Percentiles rank a stretch among this genome's conserved stretches.
Evolutionary conservation across 2,888 invertebrate species (phyloP).

Genomic region (Teinopalpus imperialis): DNA sequence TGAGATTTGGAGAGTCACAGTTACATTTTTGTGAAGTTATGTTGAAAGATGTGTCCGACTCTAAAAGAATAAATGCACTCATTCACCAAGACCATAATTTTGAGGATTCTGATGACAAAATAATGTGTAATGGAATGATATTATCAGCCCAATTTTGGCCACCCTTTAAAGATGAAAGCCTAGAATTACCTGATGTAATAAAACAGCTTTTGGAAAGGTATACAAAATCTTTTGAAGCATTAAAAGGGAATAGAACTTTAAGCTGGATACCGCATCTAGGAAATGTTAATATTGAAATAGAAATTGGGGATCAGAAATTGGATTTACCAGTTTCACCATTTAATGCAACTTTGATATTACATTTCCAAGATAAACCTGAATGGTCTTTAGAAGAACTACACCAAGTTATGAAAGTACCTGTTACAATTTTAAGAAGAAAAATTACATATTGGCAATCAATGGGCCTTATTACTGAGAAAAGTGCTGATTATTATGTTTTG

Average conservation of each 20-base stretch:
- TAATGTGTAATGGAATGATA: conserved; percentile 87
- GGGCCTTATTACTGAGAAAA: conserved; percentile 90
- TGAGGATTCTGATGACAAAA: conserved; percentile 58
- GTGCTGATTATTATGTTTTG: conserved; percentile 87
- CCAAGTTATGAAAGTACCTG: conserved; percentile 92
- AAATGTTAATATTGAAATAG: conserved; percentile 94
- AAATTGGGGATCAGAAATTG: conserved; percentile 90
- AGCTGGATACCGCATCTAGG: conserved; percentile 97
- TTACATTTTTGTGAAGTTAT: conserved; percentile 99
- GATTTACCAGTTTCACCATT: conserved; percentile 94
- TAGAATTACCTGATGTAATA: conserved; percentile 91
- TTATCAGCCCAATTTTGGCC: conserved; percentile 99
- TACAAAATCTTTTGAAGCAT: conserved; percentile 93
- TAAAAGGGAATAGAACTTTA: conserved; percentile 95
- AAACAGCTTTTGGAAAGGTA: conserved; percentile 91
- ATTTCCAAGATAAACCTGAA: conserved; percentile 92
- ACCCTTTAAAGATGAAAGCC: conserved; percentile 95
- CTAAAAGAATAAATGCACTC: conserved; percentile 94
- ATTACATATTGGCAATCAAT: conserved; percentile 98
- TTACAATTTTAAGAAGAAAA: conserved; percentile 91
- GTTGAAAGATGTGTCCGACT: conserved; percentile 98
- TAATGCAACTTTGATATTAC: conserved; percentile 96
- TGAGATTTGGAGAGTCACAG: conserved; percentile 97
- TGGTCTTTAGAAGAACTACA: conserved; percentile 95
- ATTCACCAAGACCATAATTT: conserved; percentile 88